Base-by-base conservation (phyloP, 2,797 vertebrate species). In the Halcyon leucocephala region DNA sequence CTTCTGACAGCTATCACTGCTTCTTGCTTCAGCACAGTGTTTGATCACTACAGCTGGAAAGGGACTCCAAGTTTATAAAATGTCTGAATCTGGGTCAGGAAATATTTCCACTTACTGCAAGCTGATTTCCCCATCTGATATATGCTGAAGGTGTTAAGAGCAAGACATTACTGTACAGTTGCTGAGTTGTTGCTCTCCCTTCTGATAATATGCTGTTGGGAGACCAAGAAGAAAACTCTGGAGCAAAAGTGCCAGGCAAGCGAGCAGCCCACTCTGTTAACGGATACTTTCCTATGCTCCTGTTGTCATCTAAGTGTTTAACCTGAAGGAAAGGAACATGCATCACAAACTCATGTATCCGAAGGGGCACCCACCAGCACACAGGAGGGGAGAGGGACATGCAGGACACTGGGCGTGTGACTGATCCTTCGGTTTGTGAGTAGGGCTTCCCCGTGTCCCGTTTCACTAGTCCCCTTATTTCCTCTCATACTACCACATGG, bases 1-100 rank as follows among this genome's bases (percentile, higher is more conserved):
- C 24, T 58, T 77, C 73, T 93, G 81, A 85, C 58, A 69, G 69
- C 82, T 86, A 25, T 87, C 49, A 10, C 58, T 79, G 81, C 9
- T 51, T 31, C 54, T 87, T 72, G 17, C 69, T 90, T 83, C 42
- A 90, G 65, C 65, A 21, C 41, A 58, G 31, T 17, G 20, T 39
- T 93, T 84, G 42, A 86, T 90, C 77, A 83, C 72, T 69, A 65
- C 85, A 79, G 87, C 80, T 60, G 29, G 58, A 78, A 79, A 95
- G 79, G 83, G 42, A 65, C 54, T 88, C 9, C 0, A 76, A 81
- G 69, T 96, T 87, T 82, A 76, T 44, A 72, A 92, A 91, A 86
- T 35, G 72, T 54, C 82, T 58, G 69, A 93, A 96, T 93, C 84
- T 88, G 79, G 89, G 93, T 95, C 93, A 95, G 80, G 94, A 93